Conservation (phyloP, 2,113 vertebrate species). For the Chascanopsetta lugubris region DNA sequence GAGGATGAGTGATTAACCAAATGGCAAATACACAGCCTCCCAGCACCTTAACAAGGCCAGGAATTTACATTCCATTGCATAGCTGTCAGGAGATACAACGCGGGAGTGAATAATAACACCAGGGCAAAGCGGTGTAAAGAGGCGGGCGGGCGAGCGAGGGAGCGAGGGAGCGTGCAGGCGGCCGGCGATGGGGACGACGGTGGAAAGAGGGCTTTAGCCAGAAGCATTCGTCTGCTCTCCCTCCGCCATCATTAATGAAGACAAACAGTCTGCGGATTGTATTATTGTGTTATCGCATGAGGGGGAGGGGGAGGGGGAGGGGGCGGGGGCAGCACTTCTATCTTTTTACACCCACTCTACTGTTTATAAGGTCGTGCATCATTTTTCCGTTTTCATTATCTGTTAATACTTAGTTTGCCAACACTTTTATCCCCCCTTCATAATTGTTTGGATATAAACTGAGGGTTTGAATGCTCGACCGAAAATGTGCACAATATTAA, state of each 20-base stretch:
- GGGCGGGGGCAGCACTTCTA: constrained; percentile 13
- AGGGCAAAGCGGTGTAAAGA: constrained; percentile 44
- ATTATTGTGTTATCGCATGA: constrained; percentile 38
- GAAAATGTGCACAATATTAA: no score
- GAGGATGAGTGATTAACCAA: constrained; percentile 75
- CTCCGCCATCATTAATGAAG: constrained; percentile 65
- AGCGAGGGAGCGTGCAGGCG: constrained; percentile 43
- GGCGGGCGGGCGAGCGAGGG: constrained; percentile 37
- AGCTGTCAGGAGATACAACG: constrained; percentile 72
- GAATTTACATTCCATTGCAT: constrained; percentile 74
- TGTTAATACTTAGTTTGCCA: constrained; percentile 45
- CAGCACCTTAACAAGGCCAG: constrained; percentile 73
- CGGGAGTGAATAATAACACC: constrained; percentile 71
- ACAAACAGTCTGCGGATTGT: constrained; percentile 62
- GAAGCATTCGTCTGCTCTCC: constrained; percentile 38
- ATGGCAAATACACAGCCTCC: constrained; percentile 65
- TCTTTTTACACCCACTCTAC: constrained; percentile 25
- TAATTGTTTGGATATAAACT: constrained; percentile 56
- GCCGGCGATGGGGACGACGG: constrained; percentile 35
- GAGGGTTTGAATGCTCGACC: constrained; percentile 37
- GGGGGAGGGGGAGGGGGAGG: constrained; percentile 30
- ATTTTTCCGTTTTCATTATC: constrained; percentile 50
- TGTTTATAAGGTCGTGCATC: constrained; percentile 27
- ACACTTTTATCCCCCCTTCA: constrained; percentile 54
- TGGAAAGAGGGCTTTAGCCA: constrained; percentile 27